A percentile compares a stretch with the other conserved stretches of the same genome.
These are phyloP conservation scores for Jacana jacana DNA, from an alignment of 2,113 vertebrate genomes.

Conservation along the genomic window DNA sequence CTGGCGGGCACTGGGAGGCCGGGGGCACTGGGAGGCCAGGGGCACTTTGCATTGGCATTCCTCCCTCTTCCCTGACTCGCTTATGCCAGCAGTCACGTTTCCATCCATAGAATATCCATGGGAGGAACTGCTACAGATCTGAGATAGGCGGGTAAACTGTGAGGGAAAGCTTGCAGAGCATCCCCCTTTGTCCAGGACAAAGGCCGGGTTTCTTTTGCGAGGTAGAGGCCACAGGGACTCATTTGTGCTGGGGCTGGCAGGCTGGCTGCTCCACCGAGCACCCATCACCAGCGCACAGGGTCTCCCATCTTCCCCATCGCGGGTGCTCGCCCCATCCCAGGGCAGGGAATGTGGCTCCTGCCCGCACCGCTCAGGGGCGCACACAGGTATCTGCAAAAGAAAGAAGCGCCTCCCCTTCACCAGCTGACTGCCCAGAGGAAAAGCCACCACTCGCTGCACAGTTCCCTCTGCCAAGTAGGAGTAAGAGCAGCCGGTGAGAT, in stretches of 20 bases:
- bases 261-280: background rate
- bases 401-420: background rate
- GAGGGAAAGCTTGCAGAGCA: background rate
- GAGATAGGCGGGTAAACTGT: background rate
- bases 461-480: background rate
- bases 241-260: background rate
- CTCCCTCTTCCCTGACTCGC: background rate
- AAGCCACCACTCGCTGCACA: rapidly evolving
- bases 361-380: background rate
- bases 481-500: background rate
- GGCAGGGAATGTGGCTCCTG: background rate
- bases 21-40: background rate
- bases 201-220: background rate
- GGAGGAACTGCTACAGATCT: background rate
- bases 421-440: background rate
- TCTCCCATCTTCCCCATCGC: background rate
- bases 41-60: background rate
- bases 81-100: background rate
- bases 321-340: background rate
- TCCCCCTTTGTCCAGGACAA: background rate
- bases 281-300: background rate
- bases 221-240: rapidly evolving
- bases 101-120: background rate
- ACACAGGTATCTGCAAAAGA: background rate
- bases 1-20: background rate